Evolutionary conservation across 2,797 vertebrate species (phyloP), one percentile per base, ranked within the genome.

Genomic region (Lagorchestes hirsutus): DNA sequence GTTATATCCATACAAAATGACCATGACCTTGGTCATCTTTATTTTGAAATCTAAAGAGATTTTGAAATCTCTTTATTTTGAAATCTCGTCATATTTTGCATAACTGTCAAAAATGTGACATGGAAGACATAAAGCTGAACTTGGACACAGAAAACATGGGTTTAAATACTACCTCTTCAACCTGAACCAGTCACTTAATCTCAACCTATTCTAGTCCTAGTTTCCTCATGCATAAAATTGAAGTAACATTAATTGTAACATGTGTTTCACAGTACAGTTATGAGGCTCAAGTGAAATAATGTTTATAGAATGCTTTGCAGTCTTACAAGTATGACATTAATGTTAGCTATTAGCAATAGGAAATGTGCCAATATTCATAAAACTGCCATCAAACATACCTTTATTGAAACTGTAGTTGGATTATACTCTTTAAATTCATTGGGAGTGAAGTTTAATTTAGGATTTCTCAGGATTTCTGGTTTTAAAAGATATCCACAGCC

Each of bases 401-500:
- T 99, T 96, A 99, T 98, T 55, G 98, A 98, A 96, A 99, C 98
- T 91, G 98, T 98, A 94, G 98, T 62, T 59, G 99, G 98, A 94
- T 96, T 98, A 58, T 87, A 93, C 10, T 98, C n/a, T 10, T 29
- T 97, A 91, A 95, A 95, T 24, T 95, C 93, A 67, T 93, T 46
- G 22, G 99, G 99, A 96, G 99, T 98, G 97, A 99, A 99, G 3
- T 93, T 93, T 50, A 98, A 95, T 8, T 57, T 93, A 56, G 0
- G 87, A 55, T 98, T 98, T 98, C 98, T 98, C 97, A 99, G 95
- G 96, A 99, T 98, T 0, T 93, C 50, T 1, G 99, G 99, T 98
- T 99, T 99, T 97, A 99, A 98, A 98, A 99, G 0, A 22, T 99
- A 99, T 34, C 99, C 99, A 95, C 99, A 99, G 46, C 99, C 98